Evolutionary conservation across 2,888 invertebrate genomes (phyloP), one percentile per base, ranked within the genome.

Genomic region (Thelaira solivaga): DNA sequence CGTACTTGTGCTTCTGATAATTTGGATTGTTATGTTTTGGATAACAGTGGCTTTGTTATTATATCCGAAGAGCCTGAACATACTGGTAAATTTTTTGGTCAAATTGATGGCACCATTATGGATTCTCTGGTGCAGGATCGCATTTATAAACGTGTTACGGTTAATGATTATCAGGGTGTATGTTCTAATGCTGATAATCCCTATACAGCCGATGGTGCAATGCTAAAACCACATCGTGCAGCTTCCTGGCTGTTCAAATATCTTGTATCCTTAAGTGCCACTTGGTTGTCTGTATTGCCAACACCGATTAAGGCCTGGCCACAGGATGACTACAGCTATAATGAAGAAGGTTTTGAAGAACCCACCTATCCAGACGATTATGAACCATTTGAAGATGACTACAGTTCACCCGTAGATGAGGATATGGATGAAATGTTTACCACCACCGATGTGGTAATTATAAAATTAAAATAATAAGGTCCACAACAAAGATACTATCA

Each of bases 61-160:
- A 93, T 97, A 39, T 97, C 97, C 0, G 96, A 97, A 88, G 94
- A 94, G 81, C 91, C 92, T 31, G 93, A 95, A 43, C 95, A 97
- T 84, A 96, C 96, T 1, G 97, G 97, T 1, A 92, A 94, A 84
- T 98, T 98, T 89, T 97, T 97, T 85, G 98, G 97, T 0, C 96
- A 97, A 89, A 94, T 97, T 43, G 97, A 97, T 87, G 96, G 96
- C 18, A 96, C 96, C 11, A 96, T 97, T 77, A 96, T 97, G 96
- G 96, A 97, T 88, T 96, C 96, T 0, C 89, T 97, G 62, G 96
- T 97, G 0, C 96, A 97, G 86, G 96, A 96, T 85, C 92, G 94
- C 80, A 96, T 97, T 84, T 97, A 96, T 89, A 95, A 95, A 85
- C 94, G 95, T 86, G 93, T 97, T 1, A 92, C 94, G 0, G 94